Base-by-base conservation (phyloP, 2,888 invertebrate genomes). In the Lithophane socia region DNA sequence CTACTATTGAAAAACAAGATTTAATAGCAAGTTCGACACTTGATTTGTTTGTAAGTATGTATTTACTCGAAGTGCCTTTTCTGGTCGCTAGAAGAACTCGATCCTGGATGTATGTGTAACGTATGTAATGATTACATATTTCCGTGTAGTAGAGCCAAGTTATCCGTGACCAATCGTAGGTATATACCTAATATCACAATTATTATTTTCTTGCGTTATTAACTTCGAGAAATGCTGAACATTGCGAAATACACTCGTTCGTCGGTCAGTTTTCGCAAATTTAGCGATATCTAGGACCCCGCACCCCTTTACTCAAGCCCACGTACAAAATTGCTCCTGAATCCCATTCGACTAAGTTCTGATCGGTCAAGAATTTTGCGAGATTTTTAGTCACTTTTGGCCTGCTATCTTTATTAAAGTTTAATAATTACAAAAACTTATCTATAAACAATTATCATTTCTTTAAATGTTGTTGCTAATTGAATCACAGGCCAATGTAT, bases 141-240 rank as follows among this genome's bases (percentile, higher is more conserved):
- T 63, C 54, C 21, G 24, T 66, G 58, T 63, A 44, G 58, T 73
- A n/a, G 54, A 58, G 47, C 56, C 44, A 54, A 58, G 29, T 52
- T 58, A 74, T 47, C 52, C 75, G 74, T 71, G 42, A 65, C 67
- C 47, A 60, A 66, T 65, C 68, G 18, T n/a, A 49, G n/a, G n/a
- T 49, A 9, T 60, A 65, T 47, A 70, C 29, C 69, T 29, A 63
- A 52, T 60, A 72, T 56, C 42, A 56, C 24, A 58, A 47, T 77
- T 64, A 73, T 70, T 61, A 56, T 61, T 83, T 78, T 66, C 65
- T 61, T 73, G 73, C 75, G 70, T 84, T 74, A 72, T 68, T 84
- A 75, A 72, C 72, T 80, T 24, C 16, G 56, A 66, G 84, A 80
- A 75, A 80, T 70, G 66, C 29, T 13, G 61, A 56, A 70, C 24